Base-by-base conservation (phyloP, 2,888 invertebrate species). In the Dermolepida albohirtum region DNA sequence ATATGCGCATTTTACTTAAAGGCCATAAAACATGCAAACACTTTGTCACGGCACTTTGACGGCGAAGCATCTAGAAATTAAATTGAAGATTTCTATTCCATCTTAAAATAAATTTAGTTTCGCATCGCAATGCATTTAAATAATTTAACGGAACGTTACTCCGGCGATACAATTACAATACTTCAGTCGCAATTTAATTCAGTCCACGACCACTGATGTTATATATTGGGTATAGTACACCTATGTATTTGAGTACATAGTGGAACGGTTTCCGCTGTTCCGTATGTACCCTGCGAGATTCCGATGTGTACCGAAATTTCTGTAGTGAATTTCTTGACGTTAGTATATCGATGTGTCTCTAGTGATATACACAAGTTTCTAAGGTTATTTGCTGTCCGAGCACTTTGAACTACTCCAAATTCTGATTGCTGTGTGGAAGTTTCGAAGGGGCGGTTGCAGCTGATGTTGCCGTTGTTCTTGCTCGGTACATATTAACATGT, bases 321-420 rank as follows among this genome's bases (percentile, higher is more conserved):
- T 41, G 44, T 22, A 17, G 12, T 59, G 44, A 59, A 59, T 59
- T 44, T 59, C 44, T 59, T 59, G 14, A n/a, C 12, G 57, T 22
- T 17, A 22, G n/a, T 44, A 59, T 34, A 59, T 44, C 59, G 59
- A 44, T 44, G 44, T 14, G 29, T 59, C 59, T 44, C 59, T 8
- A 27, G 59, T 59, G 59, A 59, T 59, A 59, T 59, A 59, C 27
- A 59, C 29, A 59, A 59, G 29, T 59, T 44, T 17, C 29, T 11
- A 22, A 44, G 59, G 59, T 59, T 59, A 44, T 59, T 59, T 59
- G 44, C 44, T 59, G 59, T 59, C 59, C 59, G 44, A 59, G 29
- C 59, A 47, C 59, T 59, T 59, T 44, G 59, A 59, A 44, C 44
- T 59, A 7, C 59, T 41, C 57, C 43, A 59, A 59, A 59, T 34